phyloP scores from a whole-genome alignment of 2,888 invertebrate genomes.

The Scaptomyza flava region DNA sequence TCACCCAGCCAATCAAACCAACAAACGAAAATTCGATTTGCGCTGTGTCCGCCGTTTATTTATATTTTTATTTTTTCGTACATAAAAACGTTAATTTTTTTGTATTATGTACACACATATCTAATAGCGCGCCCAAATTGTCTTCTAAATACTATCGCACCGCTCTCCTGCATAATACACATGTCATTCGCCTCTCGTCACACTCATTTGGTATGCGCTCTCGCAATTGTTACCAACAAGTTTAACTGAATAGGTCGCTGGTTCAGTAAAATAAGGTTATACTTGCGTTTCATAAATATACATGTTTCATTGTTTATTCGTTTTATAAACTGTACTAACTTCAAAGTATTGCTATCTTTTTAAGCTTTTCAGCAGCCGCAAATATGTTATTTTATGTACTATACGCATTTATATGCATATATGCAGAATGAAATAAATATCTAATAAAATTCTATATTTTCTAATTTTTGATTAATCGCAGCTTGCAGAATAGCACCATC shows the following conservation, averaged over 20 bases:
- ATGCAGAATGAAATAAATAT: constrained; percentile 17
- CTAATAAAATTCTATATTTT: constrained; percentile 59
- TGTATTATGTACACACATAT: constrained; percentile 4
- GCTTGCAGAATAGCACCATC: constrained; percentile 85
- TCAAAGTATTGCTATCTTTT: constrained; percentile 78
- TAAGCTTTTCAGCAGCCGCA: constrained; percentile 58
- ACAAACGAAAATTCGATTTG: constrained; percentile 7
- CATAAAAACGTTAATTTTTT: constrained; percentile 13
- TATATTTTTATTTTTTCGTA: background rate
- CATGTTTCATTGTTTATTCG: constrained; percentile 14
- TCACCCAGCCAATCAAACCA: constrained; percentile 27
- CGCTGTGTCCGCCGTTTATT: background rate
- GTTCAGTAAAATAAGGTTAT: constrained; percentile 2
- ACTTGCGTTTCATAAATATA: background rate
- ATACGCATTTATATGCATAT: constrained; percentile 13
- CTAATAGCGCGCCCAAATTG: constrained; percentile 15
- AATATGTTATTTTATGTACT: constrained; percentile 5
- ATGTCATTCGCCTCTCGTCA: constrained; percentile 16
- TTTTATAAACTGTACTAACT: constrained; percentile 19
- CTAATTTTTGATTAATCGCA: constrained; percentile 71
- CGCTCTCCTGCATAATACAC: constrained; percentile 18
- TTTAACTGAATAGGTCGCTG: constrained; percentile 20
- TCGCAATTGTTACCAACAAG: constrained; percentile 26
- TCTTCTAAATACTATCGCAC: constrained; percentile 35
- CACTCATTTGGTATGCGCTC: constrained; percentile 26